Conservation (phyloP, 2,797 vertebrate genomes). For the Avahi laniger region DNA sequence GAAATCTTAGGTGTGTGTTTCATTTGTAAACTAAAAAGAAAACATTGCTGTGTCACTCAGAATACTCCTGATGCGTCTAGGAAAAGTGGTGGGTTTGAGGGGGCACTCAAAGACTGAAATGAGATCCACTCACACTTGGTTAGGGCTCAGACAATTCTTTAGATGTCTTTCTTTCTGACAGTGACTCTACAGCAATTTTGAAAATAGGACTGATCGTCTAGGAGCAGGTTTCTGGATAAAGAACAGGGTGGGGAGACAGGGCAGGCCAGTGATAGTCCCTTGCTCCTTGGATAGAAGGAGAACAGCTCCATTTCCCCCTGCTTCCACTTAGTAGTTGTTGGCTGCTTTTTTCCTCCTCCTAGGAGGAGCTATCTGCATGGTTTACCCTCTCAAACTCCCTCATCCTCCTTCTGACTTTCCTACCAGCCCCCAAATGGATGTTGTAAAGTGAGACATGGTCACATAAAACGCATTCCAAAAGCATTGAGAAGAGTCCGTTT, state of each 20-base stretch:
- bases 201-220: background rate
- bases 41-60: background rate
- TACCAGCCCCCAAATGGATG: background rate
- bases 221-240: background rate
- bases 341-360: background rate
- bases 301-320: background rate
- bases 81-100: background rate
- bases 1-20: background rate
- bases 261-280: background rate
- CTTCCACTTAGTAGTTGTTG: background rate
- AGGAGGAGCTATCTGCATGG: background rate
- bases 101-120: background rate
- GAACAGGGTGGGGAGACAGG: background rate
- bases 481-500: background rate
- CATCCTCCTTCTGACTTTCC: background rate
- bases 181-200: background rate
- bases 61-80: background rate
- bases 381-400: background rate
- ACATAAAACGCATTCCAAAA: background rate
- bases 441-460: background rate
- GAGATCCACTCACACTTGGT: background rate
- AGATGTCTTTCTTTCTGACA: background rate
- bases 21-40: background rate
- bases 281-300: background rate
- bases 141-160: background rate